A percentile compares a stretch with the other conserved stretches of the same genome.
Evolutionary conservation across 2,113 vertebrate genomes (phyloP).

Genomic region (Chitala chitala): DNA sequence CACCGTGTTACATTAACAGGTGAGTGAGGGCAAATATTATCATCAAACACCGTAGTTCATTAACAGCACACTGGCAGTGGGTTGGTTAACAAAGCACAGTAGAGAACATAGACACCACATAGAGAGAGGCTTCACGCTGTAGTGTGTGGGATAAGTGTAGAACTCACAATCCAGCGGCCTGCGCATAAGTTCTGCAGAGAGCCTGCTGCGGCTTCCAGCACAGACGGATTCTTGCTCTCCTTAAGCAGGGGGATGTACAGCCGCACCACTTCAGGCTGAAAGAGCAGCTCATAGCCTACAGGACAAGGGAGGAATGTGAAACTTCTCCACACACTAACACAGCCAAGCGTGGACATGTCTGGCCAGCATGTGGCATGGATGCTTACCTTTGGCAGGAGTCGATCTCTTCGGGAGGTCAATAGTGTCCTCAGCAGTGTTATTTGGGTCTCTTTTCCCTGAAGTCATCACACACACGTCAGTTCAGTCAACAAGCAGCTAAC

Average conservation of each 20-base stretch:
- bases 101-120: background rate
- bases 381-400: constrained; percentile 80
- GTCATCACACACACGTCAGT: constrained; percentile 16
- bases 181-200: constrained; percentile 93
- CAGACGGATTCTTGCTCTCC: constrained; percentile 81
- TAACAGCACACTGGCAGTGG: background rate
- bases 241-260: constrained; percentile 88
- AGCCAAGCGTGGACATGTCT: too few species aligned
- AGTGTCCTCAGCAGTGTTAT: constrained; percentile 65
- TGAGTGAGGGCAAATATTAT: background rate
- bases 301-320: too few species aligned
- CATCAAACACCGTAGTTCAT: background rate
- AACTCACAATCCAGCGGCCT: constrained; percentile 80
- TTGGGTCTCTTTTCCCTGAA: constrained; percentile 75
- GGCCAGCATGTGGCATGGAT: background rate
- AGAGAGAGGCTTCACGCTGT: too few species aligned
- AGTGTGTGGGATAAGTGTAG: too few species aligned
- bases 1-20: background rate
- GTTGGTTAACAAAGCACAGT: background rate
- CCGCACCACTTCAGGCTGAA: constrained; percentile 88
- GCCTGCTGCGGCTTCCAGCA: constrained; percentile 88
- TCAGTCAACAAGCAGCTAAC: too few species aligned
- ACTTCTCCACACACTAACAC: too few species aligned
- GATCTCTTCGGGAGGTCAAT: constrained; percentile 91
- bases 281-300: constrained; percentile 88